Conservation (phyloP, 2,113 vertebrate genomes). For the Crotophaga sulcirostris region DNA sequence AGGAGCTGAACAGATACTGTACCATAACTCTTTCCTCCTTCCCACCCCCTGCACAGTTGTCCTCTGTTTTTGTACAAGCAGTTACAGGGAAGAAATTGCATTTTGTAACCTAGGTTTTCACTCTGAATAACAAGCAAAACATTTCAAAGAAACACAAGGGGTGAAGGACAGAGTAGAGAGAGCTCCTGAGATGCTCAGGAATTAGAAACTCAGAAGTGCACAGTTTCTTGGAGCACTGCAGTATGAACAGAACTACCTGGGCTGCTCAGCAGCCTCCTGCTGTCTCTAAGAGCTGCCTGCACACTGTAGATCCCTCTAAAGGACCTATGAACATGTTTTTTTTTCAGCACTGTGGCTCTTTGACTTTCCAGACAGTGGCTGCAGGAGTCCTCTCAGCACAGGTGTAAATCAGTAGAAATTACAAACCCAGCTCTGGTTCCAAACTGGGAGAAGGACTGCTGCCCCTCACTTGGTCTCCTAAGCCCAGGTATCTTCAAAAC, state of each 20-base stretch:
- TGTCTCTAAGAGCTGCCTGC: background rate
- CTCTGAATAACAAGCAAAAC: background rate
- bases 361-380: background rate
- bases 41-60: background rate
- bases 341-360: background rate
- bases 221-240: rapidly evolving
- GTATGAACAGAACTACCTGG: background rate
- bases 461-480: background rate
- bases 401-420: background rate
- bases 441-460: background rate
- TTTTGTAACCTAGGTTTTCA: background rate
- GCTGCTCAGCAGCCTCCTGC: background rate
- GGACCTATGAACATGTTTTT: background rate
- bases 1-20: background rate
- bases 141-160: background rate
- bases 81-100: background rate
- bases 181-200: background rate
- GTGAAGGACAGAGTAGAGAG: background rate
- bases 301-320: background rate
- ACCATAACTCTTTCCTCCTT: background rate
- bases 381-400: background rate
- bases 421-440: background rate
- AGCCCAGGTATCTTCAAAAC: background rate
- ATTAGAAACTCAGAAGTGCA: background rate
- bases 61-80: background rate